These are phyloP conservation scores for Ceratosolen fusciceps DNA, from an alignment of 1,140 invertebrate species.

Conservation along the genomic window DNA sequence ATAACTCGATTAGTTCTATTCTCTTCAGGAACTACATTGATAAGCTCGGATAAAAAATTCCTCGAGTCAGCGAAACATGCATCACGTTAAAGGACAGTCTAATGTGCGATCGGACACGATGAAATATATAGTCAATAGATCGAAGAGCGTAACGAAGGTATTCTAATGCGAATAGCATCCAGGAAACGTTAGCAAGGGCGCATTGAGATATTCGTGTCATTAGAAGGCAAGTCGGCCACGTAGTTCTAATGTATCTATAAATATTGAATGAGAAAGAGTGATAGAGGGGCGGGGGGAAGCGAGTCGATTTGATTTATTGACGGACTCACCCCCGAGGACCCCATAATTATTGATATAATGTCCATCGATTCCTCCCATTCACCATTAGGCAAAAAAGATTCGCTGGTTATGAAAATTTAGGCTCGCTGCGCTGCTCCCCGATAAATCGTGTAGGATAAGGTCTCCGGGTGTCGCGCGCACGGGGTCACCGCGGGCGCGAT, in stretches of 20 bases:
- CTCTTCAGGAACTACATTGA: too few relatives aligned
- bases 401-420: constrained; percentile 7
- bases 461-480: not conserved
- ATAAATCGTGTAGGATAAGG: constrained; percentile 1
- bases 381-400: not conserved
- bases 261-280: not conserved
- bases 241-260: too few relatives aligned
- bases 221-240: not conserved
- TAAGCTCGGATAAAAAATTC: too few relatives aligned
- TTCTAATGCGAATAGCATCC: not conserved
- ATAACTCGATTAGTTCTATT: too few relatives aligned
- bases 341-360: not conserved
- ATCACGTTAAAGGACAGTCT: too few relatives aligned
- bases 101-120: too few relatives aligned
- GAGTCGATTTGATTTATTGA: not conserved
- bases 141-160: not conserved
- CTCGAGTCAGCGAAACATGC: too few relatives aligned
- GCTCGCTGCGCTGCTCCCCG: not conserved
- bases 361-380: constrained; percentile 1
- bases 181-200: not conserved
- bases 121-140: too few relatives aligned
- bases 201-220: not conserved
- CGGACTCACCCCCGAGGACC: not conserved
- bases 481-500: not conserved
- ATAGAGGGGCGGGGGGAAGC: too few relatives aligned